Conservation (phyloP, 2,888 invertebrate species). For the Scaptomyza polygonia region DNA sequence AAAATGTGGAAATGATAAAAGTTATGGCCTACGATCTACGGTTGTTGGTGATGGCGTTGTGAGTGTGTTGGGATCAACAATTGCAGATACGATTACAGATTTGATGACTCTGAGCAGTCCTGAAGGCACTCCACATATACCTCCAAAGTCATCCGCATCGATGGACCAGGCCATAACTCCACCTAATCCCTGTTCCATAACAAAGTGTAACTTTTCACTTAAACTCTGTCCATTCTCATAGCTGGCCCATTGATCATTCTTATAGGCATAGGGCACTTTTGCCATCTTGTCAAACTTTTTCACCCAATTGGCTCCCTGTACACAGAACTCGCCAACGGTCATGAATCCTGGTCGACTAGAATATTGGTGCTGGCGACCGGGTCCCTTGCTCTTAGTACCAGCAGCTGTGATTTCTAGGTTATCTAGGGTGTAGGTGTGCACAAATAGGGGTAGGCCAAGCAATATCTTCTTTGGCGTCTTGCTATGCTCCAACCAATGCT, state of each 20-base stretch:
- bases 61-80: constrained; percentile 28
- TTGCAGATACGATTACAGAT: too few relatives aligned
- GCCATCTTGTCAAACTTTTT: constrained; percentile 44
- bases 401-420: constrained; percentile 72
- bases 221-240: constrained; percentile 94
- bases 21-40: constrained; percentile 90
- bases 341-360: constrained; percentile 45
- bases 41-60: constrained; percentile 25
- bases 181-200: constrained; percentile 90
- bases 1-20: constrained; percentile 88
- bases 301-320: constrained; percentile 56
- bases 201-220: constrained; percentile 91
- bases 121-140: constrained; percentile 86
- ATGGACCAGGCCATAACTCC: constrained; percentile 88
- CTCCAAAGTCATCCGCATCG: constrained; percentile 96
- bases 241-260: constrained; percentile 95
- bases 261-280: constrained; percentile 90
- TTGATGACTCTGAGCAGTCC: constrained; percentile 38
- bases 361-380: constrained; percentile 22
- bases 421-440: constrained; percentile 89
- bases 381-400: constrained; percentile 47
- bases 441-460: constrained; percentile 57
- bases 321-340: constrained; percentile 55
- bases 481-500: constrained; percentile 36
- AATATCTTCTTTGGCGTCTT: constrained; percentile 46